Conservation (phyloP, 2,888 invertebrate genomes). For the Nycteola revayana region DNA sequence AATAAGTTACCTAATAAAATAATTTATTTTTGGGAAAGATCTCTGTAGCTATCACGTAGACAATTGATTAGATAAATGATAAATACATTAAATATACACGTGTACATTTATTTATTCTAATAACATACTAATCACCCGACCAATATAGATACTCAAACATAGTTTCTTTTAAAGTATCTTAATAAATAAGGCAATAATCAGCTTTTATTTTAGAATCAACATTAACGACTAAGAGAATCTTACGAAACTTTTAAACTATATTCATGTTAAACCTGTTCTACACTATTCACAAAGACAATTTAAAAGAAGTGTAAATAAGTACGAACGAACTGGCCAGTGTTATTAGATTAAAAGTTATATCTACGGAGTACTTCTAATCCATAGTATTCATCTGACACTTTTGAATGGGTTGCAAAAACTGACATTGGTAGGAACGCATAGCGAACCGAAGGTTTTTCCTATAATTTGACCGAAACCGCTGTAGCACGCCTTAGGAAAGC, state of each 20-base stretch:
- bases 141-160: conserved; percentile 25
- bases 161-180: conserved; percentile 17
- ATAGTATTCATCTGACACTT: too few relatives aligned
- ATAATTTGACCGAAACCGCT: too few relatives aligned
- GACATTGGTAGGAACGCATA: too few relatives aligned
- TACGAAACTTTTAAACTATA: conserved; percentile 21
- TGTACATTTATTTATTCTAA: conserved; percentile 22
- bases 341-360: too few relatives aligned
- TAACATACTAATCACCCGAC: conserved; percentile 22
- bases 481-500: too few relatives aligned
- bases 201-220: conserved; percentile 21
- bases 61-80: conserved; percentile 16
- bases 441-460: too few relatives aligned
- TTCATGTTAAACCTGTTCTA: too few relatives aligned
- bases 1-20: conserved; percentile 31
- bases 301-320: too few relatives aligned
- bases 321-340: too few relatives aligned
- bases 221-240: conserved; percentile 17
- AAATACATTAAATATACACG: conserved; percentile 21
- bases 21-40: conserved; percentile 35
- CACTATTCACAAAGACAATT: too few relatives aligned
- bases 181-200: conserved; percentile 19
- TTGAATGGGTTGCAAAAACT: too few relatives aligned
- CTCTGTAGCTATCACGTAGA: conserved; percentile 31
- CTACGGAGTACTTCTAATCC: too few relatives aligned